Evolutionary conservation across 2,888 invertebrate genomes (phyloP).

Genomic region (Cheiracanthium punctorium): DNA sequence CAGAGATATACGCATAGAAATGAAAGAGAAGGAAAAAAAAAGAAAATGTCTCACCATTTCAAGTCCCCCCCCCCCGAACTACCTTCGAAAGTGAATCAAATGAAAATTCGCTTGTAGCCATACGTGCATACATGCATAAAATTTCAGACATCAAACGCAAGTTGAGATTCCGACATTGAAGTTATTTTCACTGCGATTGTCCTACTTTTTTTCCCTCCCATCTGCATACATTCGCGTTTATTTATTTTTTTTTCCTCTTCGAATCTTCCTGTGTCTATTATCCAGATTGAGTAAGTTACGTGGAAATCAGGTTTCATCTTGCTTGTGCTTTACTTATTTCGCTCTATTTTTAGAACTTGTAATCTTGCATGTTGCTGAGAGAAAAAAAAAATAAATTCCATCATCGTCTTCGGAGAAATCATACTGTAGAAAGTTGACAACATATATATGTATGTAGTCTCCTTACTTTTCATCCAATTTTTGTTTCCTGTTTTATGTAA

Average conservation of each 20-base stretch:
- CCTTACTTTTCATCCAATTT: neutral
- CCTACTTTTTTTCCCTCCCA: constrained; percentile 6
- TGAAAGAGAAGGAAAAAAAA: constrained; percentile 2
- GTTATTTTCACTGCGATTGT: constrained; percentile 28
- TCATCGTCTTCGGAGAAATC: neutral
- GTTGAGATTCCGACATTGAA: constrained; percentile 22
- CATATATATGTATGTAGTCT: too few species aligned
- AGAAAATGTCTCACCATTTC: neutral
- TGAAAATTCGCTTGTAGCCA: constrained; percentile 12
- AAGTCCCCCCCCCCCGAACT: neutral
- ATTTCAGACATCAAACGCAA: constrained; percentile 19
- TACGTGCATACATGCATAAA: constrained; percentile 29
- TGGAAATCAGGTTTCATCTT: neutral
- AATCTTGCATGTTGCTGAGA: neutral
- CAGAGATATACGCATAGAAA: neutral
- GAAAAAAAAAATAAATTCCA: too few species aligned
- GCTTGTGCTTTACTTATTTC: neutral
- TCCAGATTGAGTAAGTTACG: constrained; percentile 18
- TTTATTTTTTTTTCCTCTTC: neutral
- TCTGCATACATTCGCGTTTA: constrained; percentile 5
- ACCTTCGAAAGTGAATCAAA: constrained; percentile 21
- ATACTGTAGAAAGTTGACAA: neutral
- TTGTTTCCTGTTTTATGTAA: constrained; percentile 1
- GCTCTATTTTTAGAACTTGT: constrained; percentile 3
- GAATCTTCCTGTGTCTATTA: constrained; percentile 14